phyloP scores from a whole-genome alignment of 2,888 invertebrate genomes.

The Hydroisotoma schaefferi region DNA sequence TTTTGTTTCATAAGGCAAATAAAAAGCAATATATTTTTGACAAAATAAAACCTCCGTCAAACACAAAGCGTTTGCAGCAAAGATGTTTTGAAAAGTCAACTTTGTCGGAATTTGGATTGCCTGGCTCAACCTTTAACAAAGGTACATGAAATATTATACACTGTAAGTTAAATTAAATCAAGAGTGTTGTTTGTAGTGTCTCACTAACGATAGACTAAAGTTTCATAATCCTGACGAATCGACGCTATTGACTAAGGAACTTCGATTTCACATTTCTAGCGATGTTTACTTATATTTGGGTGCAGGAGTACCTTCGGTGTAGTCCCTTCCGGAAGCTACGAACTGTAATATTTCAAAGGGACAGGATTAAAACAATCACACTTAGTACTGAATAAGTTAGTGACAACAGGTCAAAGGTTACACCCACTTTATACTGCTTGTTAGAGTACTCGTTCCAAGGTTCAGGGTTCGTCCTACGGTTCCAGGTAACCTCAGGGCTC shows the following conservation, averaged over 20 bases:
- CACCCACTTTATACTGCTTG: slow-evolving; percentile 43
- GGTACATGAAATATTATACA: too few relatives aligned
- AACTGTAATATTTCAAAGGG: slow-evolving; percentile 29
- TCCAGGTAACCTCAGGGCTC: slow-evolving; percentile 40
- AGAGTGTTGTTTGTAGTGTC: not conserved
- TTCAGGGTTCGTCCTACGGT: slow-evolving; percentile 32
- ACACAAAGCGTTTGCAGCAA: too few relatives aligned
- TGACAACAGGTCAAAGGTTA: not conserved
- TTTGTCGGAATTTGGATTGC: too few relatives aligned
- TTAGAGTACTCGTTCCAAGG: slow-evolving; percentile 42
- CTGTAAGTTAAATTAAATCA: too few relatives aligned
- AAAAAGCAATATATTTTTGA: not conserved
- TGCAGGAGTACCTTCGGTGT: slow-evolving; percentile 35
- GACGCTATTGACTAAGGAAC: too few relatives aligned
- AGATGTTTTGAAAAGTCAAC: too few relatives aligned
- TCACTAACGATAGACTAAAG: slow-evolving; percentile 6
- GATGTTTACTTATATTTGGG: slow-evolving; percentile 40
- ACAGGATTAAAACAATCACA: too few relatives aligned
- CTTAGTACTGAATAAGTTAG: not conserved
- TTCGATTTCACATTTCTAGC: too few relatives aligned
- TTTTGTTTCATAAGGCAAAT: not conserved
- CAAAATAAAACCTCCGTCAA: too few relatives aligned
- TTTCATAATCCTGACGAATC: too few relatives aligned
- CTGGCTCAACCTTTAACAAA: too few relatives aligned
- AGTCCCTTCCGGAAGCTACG: slow-evolving; percentile 35